Evolutionary conservation across 2,888 invertebrate species (phyloP), one percentile per base, ranked within the genome.

Genomic region (Eupithecia tripunctaria): DNA sequence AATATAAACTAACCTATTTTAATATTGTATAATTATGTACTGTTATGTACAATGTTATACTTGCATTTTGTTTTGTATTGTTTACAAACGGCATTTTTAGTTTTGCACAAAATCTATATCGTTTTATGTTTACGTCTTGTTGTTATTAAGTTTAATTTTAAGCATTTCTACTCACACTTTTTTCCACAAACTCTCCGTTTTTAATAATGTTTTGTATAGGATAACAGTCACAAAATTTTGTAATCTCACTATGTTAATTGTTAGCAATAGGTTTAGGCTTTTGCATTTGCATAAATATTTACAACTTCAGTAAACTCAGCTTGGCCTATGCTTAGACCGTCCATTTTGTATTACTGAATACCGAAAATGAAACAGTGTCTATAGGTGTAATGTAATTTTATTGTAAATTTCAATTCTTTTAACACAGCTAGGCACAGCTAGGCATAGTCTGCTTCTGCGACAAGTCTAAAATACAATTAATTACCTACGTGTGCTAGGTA

Each of bases 351-450:
- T 25, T n/a, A 21, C 21, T 51, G 5, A 36, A 64, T 38, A 10
- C n/a, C 71, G 47, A 43, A 56, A 69, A 38, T 25, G 1, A 41
- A 71, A 69, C 64, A 43, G 47, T 66, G 70, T 67, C 59, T 65
- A 47, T 71, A 69, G 5, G 29, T 8, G 60, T 18, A 29, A 60
- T 29, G 59, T 18, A 2, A 60, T 60, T 2, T 51, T 51, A 51
- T 21, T 43, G 18, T 43, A 43, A n/a, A 43, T 43, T 51, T 21
- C 2, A 18, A 29, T 60, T 60, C 1, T 15, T 59, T 25, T 59
- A 59, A 29, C 29, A 15, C 60, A 60, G 29, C 29, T 60, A 27
- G 21, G 51, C 12, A 12, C 14, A 25, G 12, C 38, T 36, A 2
- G 1, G 29, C 5, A 51, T 47, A 47, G 47, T 51, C 12, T 12